Conservation (phyloP, 1,140 invertebrate species). For the Sycobia sp. region DNA sequence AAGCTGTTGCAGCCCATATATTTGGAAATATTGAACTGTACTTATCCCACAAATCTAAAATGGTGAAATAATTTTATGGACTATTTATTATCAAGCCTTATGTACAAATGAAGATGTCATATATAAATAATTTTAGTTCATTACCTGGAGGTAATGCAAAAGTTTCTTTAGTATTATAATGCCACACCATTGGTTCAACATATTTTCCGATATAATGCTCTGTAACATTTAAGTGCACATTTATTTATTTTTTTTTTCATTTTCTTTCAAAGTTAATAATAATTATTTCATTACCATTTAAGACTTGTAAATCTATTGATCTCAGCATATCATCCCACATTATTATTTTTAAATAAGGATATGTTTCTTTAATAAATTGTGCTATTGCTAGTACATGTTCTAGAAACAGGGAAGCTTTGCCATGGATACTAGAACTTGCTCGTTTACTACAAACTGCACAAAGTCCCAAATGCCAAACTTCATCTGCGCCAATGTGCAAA, state of each 20-base stretch:
- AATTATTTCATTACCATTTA: slow-evolving; percentile 52
- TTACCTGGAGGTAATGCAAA: slow-evolving; percentile 60
- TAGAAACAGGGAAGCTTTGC: slow-evolving; percentile 68
- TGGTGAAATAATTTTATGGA: not conserved
- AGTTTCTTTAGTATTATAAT: slow-evolving; percentile 63
- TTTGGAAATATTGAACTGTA: slow-evolving; percentile 82
- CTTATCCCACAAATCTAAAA: slow-evolving; percentile 72
- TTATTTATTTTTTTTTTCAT: slow-evolving; percentile 6
- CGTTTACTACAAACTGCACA: slow-evolving; percentile 73
- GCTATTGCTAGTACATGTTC: slow-evolving; percentile 72
- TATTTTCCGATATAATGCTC: slow-evolving; percentile 74
- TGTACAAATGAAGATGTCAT: not conserved
- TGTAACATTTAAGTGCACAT: slow-evolving; percentile 47
- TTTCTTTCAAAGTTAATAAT: not conserved
- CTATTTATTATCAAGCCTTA: not conserved
- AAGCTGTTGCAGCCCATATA: slow-evolving; percentile 93
- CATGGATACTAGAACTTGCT: slow-evolving; percentile 61
- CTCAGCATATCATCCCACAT: slow-evolving; percentile 97
- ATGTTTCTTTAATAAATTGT: slow-evolving; percentile 68
- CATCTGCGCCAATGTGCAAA: slow-evolving; percentile 82
- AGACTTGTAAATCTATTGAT: slow-evolving; percentile 69
- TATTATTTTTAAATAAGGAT: slow-evolving; percentile 73
- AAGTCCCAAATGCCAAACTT: slow-evolving; percentile 82
- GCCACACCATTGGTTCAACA: slow-evolving; percentile 89
- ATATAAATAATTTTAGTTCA: not conserved